Percentiles rank a stretch among this genome's conserved stretches.
Evolutionary conservation across 2,888 invertebrate genomes (phyloP).

Genomic region (Dyspetes luteomarginatus): DNA sequence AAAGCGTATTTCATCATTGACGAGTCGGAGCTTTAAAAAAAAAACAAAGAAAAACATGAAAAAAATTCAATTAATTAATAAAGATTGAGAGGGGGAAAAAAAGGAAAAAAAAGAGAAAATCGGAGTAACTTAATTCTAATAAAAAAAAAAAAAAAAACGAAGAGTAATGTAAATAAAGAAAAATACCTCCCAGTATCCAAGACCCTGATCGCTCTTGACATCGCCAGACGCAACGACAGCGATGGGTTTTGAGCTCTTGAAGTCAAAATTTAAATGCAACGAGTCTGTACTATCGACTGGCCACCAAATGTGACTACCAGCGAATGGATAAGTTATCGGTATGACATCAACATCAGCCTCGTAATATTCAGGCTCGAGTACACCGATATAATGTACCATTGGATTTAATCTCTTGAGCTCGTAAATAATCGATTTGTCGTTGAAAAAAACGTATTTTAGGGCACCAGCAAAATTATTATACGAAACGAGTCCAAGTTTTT

Average conservation of each 20-base stretch:
- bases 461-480: conserved; percentile 94
- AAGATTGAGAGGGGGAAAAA: neutral
- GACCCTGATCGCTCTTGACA: conserved; percentile 88
- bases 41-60: no score
- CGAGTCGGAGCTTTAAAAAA: conserved; percentile 88
- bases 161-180: neutral
- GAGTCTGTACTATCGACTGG: conserved; percentile 90
- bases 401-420: conserved; percentile 93
- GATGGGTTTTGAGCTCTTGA: conserved; percentile 92
- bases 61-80: neutral
- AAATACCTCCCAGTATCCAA: conserved; percentile 94
- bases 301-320: conserved; percentile 96
- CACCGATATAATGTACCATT: conserved; percentile 92
- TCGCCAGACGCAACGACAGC: conserved; percentile 94
- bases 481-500: conserved; percentile 92
- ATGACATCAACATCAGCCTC: conserved; percentile 94
- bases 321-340: conserved; percentile 95
- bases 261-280: conserved; percentile 92
- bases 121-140: neutral
- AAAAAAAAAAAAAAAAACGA: neutral
- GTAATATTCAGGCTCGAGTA: conserved; percentile 92
- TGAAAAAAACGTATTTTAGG: conserved; percentile 96
- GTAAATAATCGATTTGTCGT: conserved; percentile 95
- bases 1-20: conserved; percentile 93
- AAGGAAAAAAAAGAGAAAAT: neutral